Evolutionary conservation across 2,113 vertebrate species (phyloP), one percentile per base, ranked within the genome.

Genomic region (Ibidorhyncha struthersii): DNA sequence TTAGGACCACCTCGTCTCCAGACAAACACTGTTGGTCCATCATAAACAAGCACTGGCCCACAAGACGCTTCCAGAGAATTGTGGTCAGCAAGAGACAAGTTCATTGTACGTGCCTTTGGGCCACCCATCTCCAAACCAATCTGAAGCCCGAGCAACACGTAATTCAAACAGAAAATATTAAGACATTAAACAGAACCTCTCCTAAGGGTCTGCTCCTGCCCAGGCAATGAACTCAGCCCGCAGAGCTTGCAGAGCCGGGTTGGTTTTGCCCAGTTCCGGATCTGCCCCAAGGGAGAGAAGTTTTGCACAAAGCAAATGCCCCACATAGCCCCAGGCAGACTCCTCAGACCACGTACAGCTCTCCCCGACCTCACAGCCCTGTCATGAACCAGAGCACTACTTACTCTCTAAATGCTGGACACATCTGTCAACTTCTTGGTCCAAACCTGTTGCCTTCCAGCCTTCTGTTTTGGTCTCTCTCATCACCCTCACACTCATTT

Each of bases 121-220:
- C 71, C 50, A 83, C 47, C 26, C 53, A 13, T 63, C 32, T 83
- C 71, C 45, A 41, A 92, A 36, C 16, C 0, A 0, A 41, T 65
- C 30, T 58, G 63, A 49, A 80, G 71, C n/a, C 82, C 22, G 5
- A 86, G 47, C 9, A 59, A 47, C 29, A 61, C 5, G 0, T 61
- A 77, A 58, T 32, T 89, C 59, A 71, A 77, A 69, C 8, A 67
- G 53, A 88, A 94, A 58, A 53, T 26, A 86, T 27, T 30, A 66
- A 83, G 76, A 95, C 32, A 55, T 81, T 80, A 89, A 93, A 72
- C 63, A 92, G 77, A n/a, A 66, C 55, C 29, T 89, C 29, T 95
- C 63, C 70, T 85, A 55, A 93, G 61, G 26, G 43, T 45, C 69
- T 89, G 70, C 36, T 47, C 61, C 53, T 82, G 40, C 53, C 55